Conservation (phyloP, 2,797 vertebrate genomes). For the Malacoraja senta region DNA sequence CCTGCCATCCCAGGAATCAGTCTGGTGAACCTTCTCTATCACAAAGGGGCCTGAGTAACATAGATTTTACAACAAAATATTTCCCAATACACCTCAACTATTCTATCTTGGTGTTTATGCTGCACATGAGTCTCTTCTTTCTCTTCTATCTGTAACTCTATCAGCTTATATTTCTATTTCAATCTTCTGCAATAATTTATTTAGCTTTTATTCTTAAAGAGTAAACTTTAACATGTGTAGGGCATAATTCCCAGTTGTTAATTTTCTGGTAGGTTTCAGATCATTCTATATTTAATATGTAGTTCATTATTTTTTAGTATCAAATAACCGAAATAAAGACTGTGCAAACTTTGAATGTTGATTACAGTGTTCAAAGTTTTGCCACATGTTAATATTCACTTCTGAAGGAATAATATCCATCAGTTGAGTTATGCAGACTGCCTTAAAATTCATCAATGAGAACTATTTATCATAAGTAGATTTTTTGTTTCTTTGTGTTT, state of each 20-base stretch:
- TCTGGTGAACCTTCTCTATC: too few species aligned
- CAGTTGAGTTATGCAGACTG: slow-evolving; percentile 50
- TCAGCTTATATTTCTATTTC: neutral
- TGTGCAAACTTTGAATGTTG: neutral
- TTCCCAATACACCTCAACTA: neutral
- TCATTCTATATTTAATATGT: neutral
- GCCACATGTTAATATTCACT: neutral
- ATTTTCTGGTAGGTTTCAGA: neutral
- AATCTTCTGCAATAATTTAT: neutral
- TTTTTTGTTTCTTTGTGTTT: slow-evolving; percentile 53
- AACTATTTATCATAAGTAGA: slow-evolving; percentile 56
- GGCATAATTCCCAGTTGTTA: neutral
- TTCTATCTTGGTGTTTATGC: neutral
- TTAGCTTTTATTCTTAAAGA: neutral
- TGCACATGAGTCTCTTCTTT: neutral
- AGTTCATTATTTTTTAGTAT: neutral
- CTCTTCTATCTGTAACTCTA: neutral
- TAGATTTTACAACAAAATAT: neutral
- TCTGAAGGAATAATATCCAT: slow-evolving; percentile 5
- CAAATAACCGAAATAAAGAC: neutral
- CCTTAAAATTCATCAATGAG: slow-evolving; percentile 51
- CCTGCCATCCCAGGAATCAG: too few species aligned
- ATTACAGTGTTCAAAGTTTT: neutral
- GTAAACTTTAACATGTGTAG: neutral
- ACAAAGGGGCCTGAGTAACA: too few species aligned